These are phyloP conservation scores for Bagarius yarrelli DNA, from an alignment of 2,113 vertebrate species.

Conservation along the genomic window DNA sequence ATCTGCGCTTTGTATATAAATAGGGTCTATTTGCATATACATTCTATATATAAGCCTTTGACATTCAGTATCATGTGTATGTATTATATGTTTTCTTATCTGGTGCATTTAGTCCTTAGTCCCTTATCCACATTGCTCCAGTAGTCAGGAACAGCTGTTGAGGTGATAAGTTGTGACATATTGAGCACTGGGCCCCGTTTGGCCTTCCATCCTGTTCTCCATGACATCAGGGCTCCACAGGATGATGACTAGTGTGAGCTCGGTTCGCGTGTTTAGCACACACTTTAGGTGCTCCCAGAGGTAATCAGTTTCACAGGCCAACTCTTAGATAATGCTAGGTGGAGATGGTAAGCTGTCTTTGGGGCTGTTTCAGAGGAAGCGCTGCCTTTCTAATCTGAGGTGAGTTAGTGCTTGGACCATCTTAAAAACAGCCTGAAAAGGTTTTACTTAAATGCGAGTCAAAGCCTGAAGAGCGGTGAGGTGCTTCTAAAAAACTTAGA, in stretches of 20 bases:
- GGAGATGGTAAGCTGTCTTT: slow-evolving; percentile 30
- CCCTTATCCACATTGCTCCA: slow-evolving; percentile 13
- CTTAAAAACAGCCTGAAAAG: slow-evolving; percentile 4
- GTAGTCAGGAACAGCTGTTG: slow-evolving; percentile 27
- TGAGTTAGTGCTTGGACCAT: slow-evolving; percentile 12
- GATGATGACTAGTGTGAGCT: slow-evolving; percentile 62
- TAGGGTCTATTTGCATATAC: background rate
- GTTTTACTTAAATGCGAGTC: slow-evolving; percentile 1
- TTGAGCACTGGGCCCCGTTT: slow-evolving; percentile 3
- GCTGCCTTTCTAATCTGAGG: slow-evolving; percentile 15
- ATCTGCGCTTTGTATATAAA: background rate
- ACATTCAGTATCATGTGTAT: background rate
- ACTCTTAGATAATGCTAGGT: slow-evolving; percentile 54
- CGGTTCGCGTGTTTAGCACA: slow-evolving; percentile 60
- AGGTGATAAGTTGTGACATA: slow-evolving; percentile 20
- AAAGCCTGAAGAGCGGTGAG: background rate
- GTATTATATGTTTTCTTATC: background rate
- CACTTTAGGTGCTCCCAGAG: slow-evolving; percentile 53
- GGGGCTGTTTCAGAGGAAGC: slow-evolving; percentile 1
- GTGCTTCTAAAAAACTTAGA: too few relatives aligned
- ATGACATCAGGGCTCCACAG: slow-evolving; percentile 63
- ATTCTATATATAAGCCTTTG: background rate
- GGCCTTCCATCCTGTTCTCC: slow-evolving; percentile 22
- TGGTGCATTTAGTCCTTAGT: background rate
- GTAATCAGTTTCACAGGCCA: slow-evolving; percentile 52